Evolutionary conservation across 2,888 invertebrate species (phyloP), one percentile per base, ranked within the genome.

Genomic region (Mythimna vitellina): DNA sequence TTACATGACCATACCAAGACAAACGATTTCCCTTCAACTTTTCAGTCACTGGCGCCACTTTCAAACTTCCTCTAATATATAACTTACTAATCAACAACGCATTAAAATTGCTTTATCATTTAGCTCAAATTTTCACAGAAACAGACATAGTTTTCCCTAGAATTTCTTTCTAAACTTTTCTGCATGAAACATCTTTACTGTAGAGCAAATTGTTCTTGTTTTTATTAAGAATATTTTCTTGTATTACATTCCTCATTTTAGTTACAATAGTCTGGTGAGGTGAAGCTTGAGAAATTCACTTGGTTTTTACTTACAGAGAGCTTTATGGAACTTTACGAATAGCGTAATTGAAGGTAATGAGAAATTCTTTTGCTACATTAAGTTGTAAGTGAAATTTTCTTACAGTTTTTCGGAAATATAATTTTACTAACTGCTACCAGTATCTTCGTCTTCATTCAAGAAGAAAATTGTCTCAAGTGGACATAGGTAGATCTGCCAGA

Each of bases 201-300:
- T 14, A 9, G 22, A 76, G 49, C n/a, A 22, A 76, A 66, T 20
- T 56, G 20, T 49, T 20, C 17, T 7, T 20, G 10, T 38, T 65
- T 51, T 49, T 73, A 76, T 46, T 76, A 32, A 67, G 65, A 51
- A 68, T 58, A 46, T 46, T 58, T 42, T 76, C 42, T 68, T 51
- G 22, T 76, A 29, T 76, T 46, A 76, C 29, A 70, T 70, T 61
- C 12, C n/a, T 32, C 38, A 60, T 60, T 53, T 69, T 22, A 29
- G 58, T 35, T 22, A 60, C 42, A 51, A 35, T 29, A 35, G 46
- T 46, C 46, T 17, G 46, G 17, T 9, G 38, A 51, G 12, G 35
- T 38, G 35, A 46, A 38, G 53, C 35, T 61, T 14, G 46, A 20
- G 38, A 58, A 25, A 62, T 53, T 65, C 51, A 46, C 22, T 75